Evolutionary conservation across 2,797 vertebrate species (phyloP), one percentile per base, ranked within the genome.

Genomic region (Leptatherina wallacei): DNA sequence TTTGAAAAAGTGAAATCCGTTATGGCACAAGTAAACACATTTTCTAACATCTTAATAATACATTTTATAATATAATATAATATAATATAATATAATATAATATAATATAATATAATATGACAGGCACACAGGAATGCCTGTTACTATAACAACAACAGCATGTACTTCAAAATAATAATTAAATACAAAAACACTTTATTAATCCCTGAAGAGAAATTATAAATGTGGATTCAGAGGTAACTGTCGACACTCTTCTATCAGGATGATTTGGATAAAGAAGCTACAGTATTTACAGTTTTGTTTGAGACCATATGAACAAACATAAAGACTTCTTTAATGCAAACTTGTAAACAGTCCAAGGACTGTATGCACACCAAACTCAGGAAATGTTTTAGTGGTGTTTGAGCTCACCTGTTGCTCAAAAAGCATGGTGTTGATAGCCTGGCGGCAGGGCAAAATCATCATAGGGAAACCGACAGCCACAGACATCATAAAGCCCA

Each of bases 401-500:
- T 69, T 13, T 60, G 40, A n/a, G 62, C 75, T 74, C 59, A 99
- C 98, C 96, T 99, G 98, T 93, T 98, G 97, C 89, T 99, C 98
- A 47, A 99, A 99, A 16, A 99, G 95, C 90, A 99, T 95, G 10
- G 98, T 99, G 94, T 96, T 99, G 75, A 99, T 92, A 8, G 98
- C 98, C 94, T 99, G 98, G 29, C 98, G 94, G 88, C 98, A 99
- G 0, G 98, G 98, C 67, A 99, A 90, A 82, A 99, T 99, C 98
- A 99, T 99, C 98, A 99, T 98, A 1, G 98, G 98, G 75, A 99
- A 99, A 8, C 98, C 97, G 42, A 99, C 96, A 0, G 98, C 98
- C 89, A 99, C 98, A 0, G 98, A 99, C 97, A 99, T 99, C 96
- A 98, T 96, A 78, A 99, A 99, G 42, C 98, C 98, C 70, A 98